Evolutionary conservation across 2,888 invertebrate genomes (phyloP), one percentile per base, ranked within the genome.

Genomic region (Nasonia oneida): DNA sequence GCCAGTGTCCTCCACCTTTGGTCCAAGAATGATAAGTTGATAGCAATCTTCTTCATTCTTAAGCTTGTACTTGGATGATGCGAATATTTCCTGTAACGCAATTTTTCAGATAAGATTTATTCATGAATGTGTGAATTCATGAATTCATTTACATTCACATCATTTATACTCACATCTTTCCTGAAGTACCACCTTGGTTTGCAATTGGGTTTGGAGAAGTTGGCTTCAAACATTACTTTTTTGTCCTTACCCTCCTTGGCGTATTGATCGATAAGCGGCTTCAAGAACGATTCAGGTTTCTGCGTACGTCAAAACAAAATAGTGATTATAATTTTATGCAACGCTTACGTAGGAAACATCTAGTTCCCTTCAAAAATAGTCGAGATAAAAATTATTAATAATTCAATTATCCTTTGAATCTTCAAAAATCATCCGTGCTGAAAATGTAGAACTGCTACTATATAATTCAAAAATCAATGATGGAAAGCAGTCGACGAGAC

Each of bases 181-280:
- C 98, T 96, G 95, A 97, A 97, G 92, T 95, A 96, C 98, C 98
- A 98, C 94, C 97, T 98, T 12, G 98, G 97, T 93, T 98, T 98
- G 91, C 97, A 95, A 93, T 99, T 98, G n/a, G 98, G 96, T 94
- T 99, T 99, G 88, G 98, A 98, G 95, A 99, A 99, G 93, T 97
- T 97, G 87, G 97, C 98, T 94, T 98, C 98, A 92, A 99, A 98
- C 67, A 96, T 95, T 89, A 98, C 98, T 94, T 98, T 98, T 94
- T 98, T 98, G 94, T 99, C 99, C 94, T 98, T 98, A 90, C 99
- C 97, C 95, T 99, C 97, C 94, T 98, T 97, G 89, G 97, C 97
- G 93, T 97, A 97, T 94, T 98, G 97, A 94, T 99, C 99, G 91
- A 98, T 96, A 92, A 99, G 95, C 87, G 98, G 98, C 94, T 97